Evolutionary conservation across 2,113 vertebrate genomes (phyloP).

Genomic region (Sporophila hypoxantha): DNA sequence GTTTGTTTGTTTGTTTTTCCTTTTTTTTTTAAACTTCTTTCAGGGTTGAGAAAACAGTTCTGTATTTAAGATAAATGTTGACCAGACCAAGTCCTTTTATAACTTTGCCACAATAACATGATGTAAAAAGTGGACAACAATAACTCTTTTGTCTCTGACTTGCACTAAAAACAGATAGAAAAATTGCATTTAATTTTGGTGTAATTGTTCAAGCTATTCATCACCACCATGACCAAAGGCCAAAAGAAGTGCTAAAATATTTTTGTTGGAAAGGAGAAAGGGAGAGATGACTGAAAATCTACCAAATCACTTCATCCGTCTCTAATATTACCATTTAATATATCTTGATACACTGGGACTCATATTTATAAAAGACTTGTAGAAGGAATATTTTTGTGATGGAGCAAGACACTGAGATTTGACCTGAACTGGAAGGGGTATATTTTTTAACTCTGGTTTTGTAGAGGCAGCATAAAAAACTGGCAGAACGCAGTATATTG

Average conservation of each 20-base stretch:
- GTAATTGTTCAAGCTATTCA: background rate
- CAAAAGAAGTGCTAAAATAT: background rate
- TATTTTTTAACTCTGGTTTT: background rate
- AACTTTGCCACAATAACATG: background rate
- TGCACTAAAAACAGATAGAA: background rate
- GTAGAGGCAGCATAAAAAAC: background rate
- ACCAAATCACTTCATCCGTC: background rate
- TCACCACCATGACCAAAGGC: background rate
- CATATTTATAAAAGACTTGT: background rate
- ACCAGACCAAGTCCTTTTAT: background rate
- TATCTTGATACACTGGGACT: background rate
- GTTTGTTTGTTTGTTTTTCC: too few species aligned
- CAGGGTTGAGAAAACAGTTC: background rate
- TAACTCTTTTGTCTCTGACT: background rate
- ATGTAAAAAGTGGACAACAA: background rate
- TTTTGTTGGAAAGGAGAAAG: background rate
- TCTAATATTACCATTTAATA: background rate
- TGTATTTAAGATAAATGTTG: background rate
- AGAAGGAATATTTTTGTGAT: background rate
- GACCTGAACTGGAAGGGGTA: background rate
- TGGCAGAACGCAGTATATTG: background rate
- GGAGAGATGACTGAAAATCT: background rate
- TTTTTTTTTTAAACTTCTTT: background rate
- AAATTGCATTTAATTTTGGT: background rate
- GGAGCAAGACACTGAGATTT: background rate